Percentiles rank a stretch among this genome's conserved stretches.
Evolutionary conservation across 2,888 invertebrate species (phyloP).

Genomic region (Muschampia plurimacula): DNA sequence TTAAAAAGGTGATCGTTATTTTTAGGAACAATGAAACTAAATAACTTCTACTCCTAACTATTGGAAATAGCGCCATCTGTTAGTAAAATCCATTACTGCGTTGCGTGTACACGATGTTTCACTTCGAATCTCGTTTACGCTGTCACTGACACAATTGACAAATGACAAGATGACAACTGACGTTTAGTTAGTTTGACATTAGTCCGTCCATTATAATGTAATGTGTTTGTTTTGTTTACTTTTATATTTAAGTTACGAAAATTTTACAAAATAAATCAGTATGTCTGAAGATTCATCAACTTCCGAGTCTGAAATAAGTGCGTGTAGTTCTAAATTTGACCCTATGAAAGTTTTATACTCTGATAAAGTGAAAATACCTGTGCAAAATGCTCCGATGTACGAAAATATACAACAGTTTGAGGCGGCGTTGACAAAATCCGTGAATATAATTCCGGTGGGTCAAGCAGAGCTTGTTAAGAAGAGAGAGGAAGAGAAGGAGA

Average conservation of each 20-base stretch:
- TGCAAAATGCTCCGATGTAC: slow-evolving; percentile 85
- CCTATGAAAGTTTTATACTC: slow-evolving; percentile 89
- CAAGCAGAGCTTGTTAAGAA: slow-evolving; percentile 59
- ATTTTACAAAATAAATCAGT: slow-evolving; percentile 17
- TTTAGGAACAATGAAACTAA: neutral
- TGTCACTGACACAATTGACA: too few species aligned
- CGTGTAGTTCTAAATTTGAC: slow-evolving; percentile 85
- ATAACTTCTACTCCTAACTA: neutral
- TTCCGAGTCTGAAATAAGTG: slow-evolving; percentile 74
- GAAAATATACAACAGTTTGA: slow-evolving; percentile 89
- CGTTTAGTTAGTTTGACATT: too few species aligned
- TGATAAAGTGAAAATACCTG: slow-evolving; percentile 81
- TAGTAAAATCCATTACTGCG: too few species aligned
- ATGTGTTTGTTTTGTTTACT: neutral
- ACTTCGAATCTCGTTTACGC: too few species aligned
- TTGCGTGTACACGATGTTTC: too few species aligned
- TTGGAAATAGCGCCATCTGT: neutral
- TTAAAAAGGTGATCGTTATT: too few species aligned
- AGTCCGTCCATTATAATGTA: too few species aligned
- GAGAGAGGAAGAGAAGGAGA: slow-evolving; percentile 67
- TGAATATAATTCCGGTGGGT: slow-evolving; percentile 61
- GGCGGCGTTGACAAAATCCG: slow-evolving; percentile 53
- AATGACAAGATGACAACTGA: too few species aligned
- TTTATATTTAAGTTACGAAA: neutral
- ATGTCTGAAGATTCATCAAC: slow-evolving; percentile 70